phyloP scores from a whole-genome alignment of 2,797 vertebrate species.

The Pangasius larnaudii region DNA sequence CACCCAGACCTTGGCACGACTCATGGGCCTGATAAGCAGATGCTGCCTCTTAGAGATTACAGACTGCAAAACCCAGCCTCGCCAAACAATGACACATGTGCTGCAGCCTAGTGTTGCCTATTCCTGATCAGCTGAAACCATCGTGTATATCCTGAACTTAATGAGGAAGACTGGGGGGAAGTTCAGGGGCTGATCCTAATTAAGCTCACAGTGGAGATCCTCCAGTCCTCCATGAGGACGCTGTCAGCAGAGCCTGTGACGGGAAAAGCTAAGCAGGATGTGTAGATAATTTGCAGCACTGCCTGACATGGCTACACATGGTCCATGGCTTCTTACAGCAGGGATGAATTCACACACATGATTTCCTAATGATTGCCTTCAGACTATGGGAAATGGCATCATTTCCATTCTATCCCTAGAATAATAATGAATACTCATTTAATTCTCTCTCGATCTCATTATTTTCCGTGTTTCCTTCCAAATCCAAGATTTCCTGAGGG shows the following conservation, averaged over 20 bases:
- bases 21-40: slow-evolving; percentile 51
- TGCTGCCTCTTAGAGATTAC: slow-evolving; percentile 53
- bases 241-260: slow-evolving; percentile 45
- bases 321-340: slow-evolving; percentile 4
- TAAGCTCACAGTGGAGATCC: slow-evolving; percentile 28
- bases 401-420: neutral
- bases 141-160: slow-evolving; percentile 26
- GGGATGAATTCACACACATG: slow-evolving; percentile 19
- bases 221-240: slow-evolving; percentile 45
- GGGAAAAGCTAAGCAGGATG: slow-evolving; percentile 53
- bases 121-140: slow-evolving; percentile 39
- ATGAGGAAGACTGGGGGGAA: neutral
- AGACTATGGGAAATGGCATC: neutral
- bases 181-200: slow-evolving; percentile 28
- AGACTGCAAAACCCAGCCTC: slow-evolving; percentile 24
- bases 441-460: neutral
- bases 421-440: neutral
- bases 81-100: slow-evolving; percentile 19
- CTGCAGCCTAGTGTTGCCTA: slow-evolving; percentile 19
- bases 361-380: slow-evolving; percentile 18
- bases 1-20: slow-evolving; percentile 32
- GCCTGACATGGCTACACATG: slow-evolving; percentile 32
- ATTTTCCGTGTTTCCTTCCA: neutral
- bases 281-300: slow-evolving; percentile 43
- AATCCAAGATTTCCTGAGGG: no score